These are phyloP conservation scores for Aythya baeri DNA, from an alignment of 2,113 vertebrate species.

Conservation along the genomic window DNA sequence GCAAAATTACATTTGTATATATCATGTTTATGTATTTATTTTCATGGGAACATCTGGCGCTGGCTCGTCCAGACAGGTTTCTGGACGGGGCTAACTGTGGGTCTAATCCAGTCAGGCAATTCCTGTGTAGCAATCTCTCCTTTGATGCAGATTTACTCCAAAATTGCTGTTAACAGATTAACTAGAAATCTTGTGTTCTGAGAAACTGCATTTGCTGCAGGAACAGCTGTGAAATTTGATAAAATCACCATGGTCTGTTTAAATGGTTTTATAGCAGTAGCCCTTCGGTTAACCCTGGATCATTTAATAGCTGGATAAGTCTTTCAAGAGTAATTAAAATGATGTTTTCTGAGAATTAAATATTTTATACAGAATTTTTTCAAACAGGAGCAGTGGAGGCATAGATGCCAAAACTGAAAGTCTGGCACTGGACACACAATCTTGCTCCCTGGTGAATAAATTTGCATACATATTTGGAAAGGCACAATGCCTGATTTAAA, in stretches of 20 bases:
- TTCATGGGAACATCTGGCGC: constrained; percentile 37
- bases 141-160: constrained; percentile 38
- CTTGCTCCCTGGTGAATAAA: constrained; percentile 34
- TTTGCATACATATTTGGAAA: constrained; percentile 50
- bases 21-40: neutral
- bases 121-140: neutral
- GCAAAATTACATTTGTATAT: neutral
- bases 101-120: neutral
- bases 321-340: constrained; percentile 59
- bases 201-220: constrained; percentile 43
- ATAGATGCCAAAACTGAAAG: constrained; percentile 41
- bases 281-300: constrained; percentile 17
- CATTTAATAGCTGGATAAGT: constrained; percentile 46
- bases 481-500: constrained; percentile 25
- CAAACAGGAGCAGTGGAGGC: neutral
- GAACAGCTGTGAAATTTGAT: constrained; percentile 67
- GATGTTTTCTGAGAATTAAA: constrained; percentile 29
- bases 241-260: constrained; percentile 45
- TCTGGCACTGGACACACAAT: constrained; percentile 1
- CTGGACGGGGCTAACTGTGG: neutral
- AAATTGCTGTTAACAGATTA: constrained; percentile 36
- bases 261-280: constrained; percentile 40
- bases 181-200: constrained; percentile 42
- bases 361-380: constrained; percentile 42
- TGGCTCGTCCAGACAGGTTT: constrained; percentile 24